phyloP scores from a whole-genome alignment of 2,888 invertebrate genomes.

The Electrophaes corylata region DNA sequence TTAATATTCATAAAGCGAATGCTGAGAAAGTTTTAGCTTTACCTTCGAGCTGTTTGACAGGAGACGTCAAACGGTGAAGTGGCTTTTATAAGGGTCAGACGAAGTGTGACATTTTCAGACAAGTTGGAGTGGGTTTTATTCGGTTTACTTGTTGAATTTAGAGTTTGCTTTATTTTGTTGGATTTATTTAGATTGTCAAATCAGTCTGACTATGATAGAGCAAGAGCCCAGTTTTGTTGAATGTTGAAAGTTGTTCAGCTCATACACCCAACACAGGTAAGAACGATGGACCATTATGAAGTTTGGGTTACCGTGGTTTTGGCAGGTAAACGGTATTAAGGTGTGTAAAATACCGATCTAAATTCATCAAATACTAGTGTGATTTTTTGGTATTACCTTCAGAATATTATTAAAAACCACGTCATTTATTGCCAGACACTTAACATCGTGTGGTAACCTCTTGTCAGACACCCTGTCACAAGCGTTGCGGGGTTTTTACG shows the following conservation, averaged over 20 bases:
- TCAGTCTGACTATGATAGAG: neutral
- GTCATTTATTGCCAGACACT: too few relatives aligned
- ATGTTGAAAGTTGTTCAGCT: neutral
- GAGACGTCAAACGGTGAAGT: constrained; percentile 19
- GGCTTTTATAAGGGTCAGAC: constrained; percentile 26
- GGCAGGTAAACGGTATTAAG: too few relatives aligned
- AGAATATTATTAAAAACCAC: too few relatives aligned
- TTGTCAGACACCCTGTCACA: too few relatives aligned
- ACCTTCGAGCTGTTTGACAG: constrained; percentile 29
- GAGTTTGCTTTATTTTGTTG: neutral
- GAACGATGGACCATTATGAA: too few relatives aligned
- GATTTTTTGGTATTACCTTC: too few relatives aligned
- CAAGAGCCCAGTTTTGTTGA: neutral
- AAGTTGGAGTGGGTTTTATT: constrained; percentile 22
- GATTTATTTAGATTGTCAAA: neutral
- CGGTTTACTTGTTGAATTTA: constrained; percentile 1
- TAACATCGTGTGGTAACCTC: too few relatives aligned
- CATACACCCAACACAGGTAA: too few relatives aligned
- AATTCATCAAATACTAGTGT: too few relatives aligned
- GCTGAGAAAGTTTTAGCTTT: constrained; percentile 24
- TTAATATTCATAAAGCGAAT: constrained; percentile 41
- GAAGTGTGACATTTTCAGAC: constrained; percentile 14
- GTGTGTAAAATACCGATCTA: too few relatives aligned
- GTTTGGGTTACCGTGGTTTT: too few relatives aligned
- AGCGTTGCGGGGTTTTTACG: too few relatives aligned